Percentiles rank a stretch among this genome's conserved stretches.
Conservation (phyloP, 1,140 invertebrate species). For the Diabrotica undecimpunctata region DNA sequence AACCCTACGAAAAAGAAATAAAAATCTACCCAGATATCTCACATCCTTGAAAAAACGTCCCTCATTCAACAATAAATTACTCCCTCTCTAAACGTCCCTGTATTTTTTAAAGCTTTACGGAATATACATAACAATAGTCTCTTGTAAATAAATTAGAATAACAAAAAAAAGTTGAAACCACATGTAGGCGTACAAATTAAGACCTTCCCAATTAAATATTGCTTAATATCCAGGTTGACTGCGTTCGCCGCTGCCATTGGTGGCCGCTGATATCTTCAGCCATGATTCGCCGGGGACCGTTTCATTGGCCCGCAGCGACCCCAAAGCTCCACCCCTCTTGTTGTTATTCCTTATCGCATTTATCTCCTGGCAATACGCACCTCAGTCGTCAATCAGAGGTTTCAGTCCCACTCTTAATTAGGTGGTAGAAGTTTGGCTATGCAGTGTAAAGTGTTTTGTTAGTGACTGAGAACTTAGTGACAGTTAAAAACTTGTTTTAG, state of each 20-base stretch:
- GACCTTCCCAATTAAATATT: constrained; percentile 33
- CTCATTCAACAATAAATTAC: background rate
- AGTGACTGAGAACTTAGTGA: constrained; percentile 6
- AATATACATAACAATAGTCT: constrained; percentile 7
- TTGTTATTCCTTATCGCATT: constrained; percentile 12
- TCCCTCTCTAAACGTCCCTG: background rate
- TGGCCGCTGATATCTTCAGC: constrained; percentile 26
- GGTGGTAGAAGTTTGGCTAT: constrained; percentile 1
- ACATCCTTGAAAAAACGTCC: background rate
- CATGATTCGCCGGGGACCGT: constrained; percentile 27
- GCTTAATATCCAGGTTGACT: constrained; percentile 26
- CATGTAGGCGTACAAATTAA: constrained; percentile 15
- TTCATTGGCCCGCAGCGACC: constrained; percentile 25
- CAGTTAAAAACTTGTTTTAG: constrained; percentile 1
- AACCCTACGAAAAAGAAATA: too few relatives aligned
- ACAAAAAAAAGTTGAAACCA: constrained; percentile 23
- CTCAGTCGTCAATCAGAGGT: constrained; percentile 17
- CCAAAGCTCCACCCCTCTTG: constrained; percentile 12
- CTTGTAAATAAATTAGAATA: constrained; percentile 13
- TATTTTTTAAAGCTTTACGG: constrained; percentile 11
- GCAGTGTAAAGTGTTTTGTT: background rate
- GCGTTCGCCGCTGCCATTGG: constrained; percentile 24
- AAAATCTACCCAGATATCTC: background rate
- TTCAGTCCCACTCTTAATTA: constrained; percentile 9
- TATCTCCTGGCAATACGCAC: constrained; percentile 17